Percentiles rank a stretch among this genome's conserved stretches.
Conservation (phyloP, 2,113 vertebrate genomes). For the Ibidorhyncha struthersii region DNA sequence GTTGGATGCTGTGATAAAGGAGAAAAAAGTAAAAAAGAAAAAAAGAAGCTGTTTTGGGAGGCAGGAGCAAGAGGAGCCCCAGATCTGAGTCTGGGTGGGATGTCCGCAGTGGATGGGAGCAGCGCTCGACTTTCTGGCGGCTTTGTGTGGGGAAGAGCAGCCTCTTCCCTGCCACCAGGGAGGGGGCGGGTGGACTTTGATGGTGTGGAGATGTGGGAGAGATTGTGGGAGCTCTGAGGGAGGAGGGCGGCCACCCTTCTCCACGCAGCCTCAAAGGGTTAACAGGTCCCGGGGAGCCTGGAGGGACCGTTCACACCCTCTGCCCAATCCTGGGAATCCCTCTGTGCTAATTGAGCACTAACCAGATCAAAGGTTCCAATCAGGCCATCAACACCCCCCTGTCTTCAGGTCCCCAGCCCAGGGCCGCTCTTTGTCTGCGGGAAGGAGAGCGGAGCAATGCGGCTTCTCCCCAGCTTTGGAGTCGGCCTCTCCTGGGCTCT, state of each 20-base stretch:
- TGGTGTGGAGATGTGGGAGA: neutral
- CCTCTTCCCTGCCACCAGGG: neutral
- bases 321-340: conserved; percentile 1
- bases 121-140: fast-evolving
- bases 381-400: neutral
- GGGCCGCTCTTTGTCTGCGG: neutral
- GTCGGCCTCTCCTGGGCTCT: neutral
- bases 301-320: neutral
- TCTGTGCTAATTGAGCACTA: neutral
- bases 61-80: neutral
- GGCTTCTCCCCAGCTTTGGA: neutral
- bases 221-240: neutral
- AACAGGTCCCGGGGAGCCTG: neutral
- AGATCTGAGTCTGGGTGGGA: fast-evolving
- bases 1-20: neutral
- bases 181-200: neutral
- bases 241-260: neutral
- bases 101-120: fast-evolving
- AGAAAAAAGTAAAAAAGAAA: neutral
- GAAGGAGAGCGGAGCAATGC: neutral
- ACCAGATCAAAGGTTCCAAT: conserved; percentile 27
- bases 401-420: neutral
- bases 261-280: conserved; percentile 3
- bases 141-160: neutral
- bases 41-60: neutral